Percentiles rank a stretch among this genome's conserved stretches.
phyloP scores from a whole-genome alignment of 2,888 invertebrate species.

The Platypus cylindrus region DNA sequence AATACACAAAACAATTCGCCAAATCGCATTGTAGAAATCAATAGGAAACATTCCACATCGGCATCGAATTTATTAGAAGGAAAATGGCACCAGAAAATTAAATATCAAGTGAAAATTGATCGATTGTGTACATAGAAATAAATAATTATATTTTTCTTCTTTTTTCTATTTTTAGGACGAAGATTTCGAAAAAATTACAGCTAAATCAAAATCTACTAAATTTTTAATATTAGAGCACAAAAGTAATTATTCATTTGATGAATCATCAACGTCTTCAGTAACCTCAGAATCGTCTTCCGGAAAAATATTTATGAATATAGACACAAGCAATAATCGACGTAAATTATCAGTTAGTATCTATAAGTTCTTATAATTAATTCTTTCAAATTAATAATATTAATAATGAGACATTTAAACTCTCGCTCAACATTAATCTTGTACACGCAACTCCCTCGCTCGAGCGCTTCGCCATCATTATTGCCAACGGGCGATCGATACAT shows the following conservation, averaged over 20 bases:
- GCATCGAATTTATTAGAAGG: slow-evolving; percentile 33
- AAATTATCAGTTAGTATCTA: slow-evolving; percentile 11
- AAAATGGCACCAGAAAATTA: slow-evolving; percentile 32
- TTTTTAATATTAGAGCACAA: too few species aligned
- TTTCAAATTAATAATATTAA: too few species aligned
- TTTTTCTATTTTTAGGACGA: slow-evolving; percentile 12
- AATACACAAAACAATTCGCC: slow-evolving; percentile 35
- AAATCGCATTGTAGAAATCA: slow-evolving; percentile 28
- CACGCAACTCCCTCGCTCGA: too few species aligned
- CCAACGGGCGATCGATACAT: too few species aligned
- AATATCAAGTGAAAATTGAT: slow-evolving; percentile 23
- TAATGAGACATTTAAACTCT: too few species aligned
- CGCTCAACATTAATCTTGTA: too few species aligned
- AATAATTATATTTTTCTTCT: not conserved
- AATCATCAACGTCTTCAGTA: slow-evolving; percentile 37
- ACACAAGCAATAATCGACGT: too few species aligned
- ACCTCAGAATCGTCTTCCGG: too few species aligned
- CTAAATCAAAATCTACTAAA: too few species aligned
- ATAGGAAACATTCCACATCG: slow-evolving; percentile 33
- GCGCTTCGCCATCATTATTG: too few species aligned
- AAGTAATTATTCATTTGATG: slow-evolving; percentile 34
- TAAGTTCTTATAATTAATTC: too few species aligned
- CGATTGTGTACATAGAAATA: not conserved
- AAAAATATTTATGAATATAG: slow-evolving; percentile 33
- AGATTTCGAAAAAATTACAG: slow-evolving; percentile 25